Base-by-base conservation (phyloP, 2,797 vertebrate species). In the Myotis vivesi region DNA sequence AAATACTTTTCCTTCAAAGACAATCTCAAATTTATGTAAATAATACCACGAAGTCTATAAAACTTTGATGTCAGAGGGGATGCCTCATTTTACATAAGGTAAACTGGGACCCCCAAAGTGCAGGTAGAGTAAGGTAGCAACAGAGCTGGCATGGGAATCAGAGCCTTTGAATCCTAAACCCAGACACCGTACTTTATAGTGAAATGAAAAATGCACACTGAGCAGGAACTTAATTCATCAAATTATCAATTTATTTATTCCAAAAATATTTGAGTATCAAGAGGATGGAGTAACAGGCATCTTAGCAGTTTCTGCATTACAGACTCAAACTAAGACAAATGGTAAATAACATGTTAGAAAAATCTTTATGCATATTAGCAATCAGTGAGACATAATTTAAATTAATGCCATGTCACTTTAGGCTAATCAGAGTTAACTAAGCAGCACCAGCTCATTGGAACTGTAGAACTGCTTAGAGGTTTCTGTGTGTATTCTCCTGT, bases 391-490 rank as follows among this genome's bases (percentile, higher is more conserved):
- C 1, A 38, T 41, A 82, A 82, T 85, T 86, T 92, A 91, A 93
- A 81, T 59, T 64, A 93, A 91, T 55, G 46, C 38, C 25, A 53
- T 73, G 28, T 94, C 30, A 89, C 57, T 91, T 82, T 62, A 82
- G 8, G 36, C 33, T 53, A 87, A 38, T 93, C 66, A 96, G 36
- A 89, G 19, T 90, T 87, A 87, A 62, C 59, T 38, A 79, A 88
- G 44, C 22, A 91, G 19, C 85, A 5, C 13, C 41, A 92, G 36
- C 5, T 90, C 20, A 28, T 4, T 84, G 57, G 68, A 62, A 71
- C 72, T 25, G 36, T 0, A 69, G 15, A 92, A 91, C 6, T 33
- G 33, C 25, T 71, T 41, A 51, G 20, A 77, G 11, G 28, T 51
- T 55, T 90, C 53, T 72, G 6, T 81, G 41, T 62, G 4, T 28